Evolutionary conservation across 2,888 invertebrate species (phyloP).

Genomic region (Spisula subtruncata): DNA sequence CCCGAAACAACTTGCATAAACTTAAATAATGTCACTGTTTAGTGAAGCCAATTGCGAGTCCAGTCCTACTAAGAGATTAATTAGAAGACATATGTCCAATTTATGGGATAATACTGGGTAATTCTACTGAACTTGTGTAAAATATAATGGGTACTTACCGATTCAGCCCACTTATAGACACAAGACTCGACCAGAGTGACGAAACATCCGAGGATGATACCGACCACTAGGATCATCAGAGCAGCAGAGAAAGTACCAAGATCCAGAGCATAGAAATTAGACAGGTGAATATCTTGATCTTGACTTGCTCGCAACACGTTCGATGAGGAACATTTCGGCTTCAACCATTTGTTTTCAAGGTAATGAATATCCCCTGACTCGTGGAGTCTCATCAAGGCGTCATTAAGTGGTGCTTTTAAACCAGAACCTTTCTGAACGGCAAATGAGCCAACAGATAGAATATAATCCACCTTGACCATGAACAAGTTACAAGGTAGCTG

Average conservation of each 20-base stretch:
- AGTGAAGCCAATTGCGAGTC: too few relatives aligned
- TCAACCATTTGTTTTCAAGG: slow-evolving; percentile 80
- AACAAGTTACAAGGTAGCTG: slow-evolving; percentile 81
- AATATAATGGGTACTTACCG: slow-evolving; percentile 63
- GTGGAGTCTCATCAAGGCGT: slow-evolving; percentile 71
- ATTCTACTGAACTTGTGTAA: background rate
- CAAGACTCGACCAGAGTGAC: slow-evolving; percentile 76
- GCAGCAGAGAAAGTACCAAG: slow-evolving; percentile 81
- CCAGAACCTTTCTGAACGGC: slow-evolving; percentile 69
- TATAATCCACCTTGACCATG: slow-evolving; percentile 73
- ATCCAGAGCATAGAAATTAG: slow-evolving; percentile 63
- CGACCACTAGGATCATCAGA: slow-evolving; percentile 77
- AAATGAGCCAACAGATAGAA: slow-evolving; percentile 73
- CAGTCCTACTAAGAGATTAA: too few relatives aligned
- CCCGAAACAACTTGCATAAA: too few relatives aligned
- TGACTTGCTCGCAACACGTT: background rate
- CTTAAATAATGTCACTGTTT: too few relatives aligned
- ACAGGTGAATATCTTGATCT: background rate
- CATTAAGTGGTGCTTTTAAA: slow-evolving; percentile 62
- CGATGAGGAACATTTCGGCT: slow-evolving; percentile 67
- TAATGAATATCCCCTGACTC: slow-evolving; percentile 72
- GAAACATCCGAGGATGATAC: slow-evolving; percentile 78
- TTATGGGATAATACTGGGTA: background rate
- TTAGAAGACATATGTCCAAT: background rate
- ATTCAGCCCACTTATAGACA: slow-evolving; percentile 80